These are phyloP conservation scores for Hydrozoanthus gracilis DNA, from an alignment of 92 coral and sea anemone species.

Conservation along the genomic window DNA sequence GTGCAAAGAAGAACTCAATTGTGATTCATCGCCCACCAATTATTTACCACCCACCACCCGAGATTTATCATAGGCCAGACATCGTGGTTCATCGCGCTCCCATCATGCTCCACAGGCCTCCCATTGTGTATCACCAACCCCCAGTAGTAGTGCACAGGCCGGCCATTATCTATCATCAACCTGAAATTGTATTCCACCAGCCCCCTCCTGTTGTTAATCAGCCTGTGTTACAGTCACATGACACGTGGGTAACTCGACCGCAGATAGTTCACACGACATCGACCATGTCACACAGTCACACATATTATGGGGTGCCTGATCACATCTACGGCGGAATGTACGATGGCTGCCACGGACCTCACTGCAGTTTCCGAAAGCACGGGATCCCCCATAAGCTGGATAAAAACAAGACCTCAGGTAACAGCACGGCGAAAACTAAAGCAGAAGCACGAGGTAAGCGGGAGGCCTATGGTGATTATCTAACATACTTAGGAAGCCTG, in stretches of 20 bases:
- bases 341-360: constrained; percentile 69
- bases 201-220: constrained; percentile 97
- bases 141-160: constrained; percentile 98
- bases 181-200: constrained; percentile 95
- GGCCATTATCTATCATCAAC: constrained; percentile 97
- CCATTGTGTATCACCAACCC: constrained; percentile 97
- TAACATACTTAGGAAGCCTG: constrained; percentile 59
- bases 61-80: constrained; percentile 96
- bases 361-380: constrained; percentile 76
- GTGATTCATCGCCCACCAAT: constrained; percentile 99
- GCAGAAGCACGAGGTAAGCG: constrained; percentile 61
- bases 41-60: constrained; percentile 99
- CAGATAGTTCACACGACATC: constrained; percentile 80
- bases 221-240: constrained; percentile 95
- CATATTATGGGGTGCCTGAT: constrained; percentile 82
- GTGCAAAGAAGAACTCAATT: constrained; percentile 84
- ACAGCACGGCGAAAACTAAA: constrained; percentile 39
- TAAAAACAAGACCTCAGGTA: constrained; percentile 33
- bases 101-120: constrained; percentile 91
- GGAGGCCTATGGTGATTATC: constrained; percentile 66
- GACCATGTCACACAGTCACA: constrained; percentile 72
- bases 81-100: constrained; percentile 99
- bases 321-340: constrained; percentile 68
- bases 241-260: constrained; percentile 91
- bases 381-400: constrained; percentile 63